Evolutionary conservation across 2,797 vertebrate species (phyloP).

Genomic region (Hozukius guyotensis): DNA sequence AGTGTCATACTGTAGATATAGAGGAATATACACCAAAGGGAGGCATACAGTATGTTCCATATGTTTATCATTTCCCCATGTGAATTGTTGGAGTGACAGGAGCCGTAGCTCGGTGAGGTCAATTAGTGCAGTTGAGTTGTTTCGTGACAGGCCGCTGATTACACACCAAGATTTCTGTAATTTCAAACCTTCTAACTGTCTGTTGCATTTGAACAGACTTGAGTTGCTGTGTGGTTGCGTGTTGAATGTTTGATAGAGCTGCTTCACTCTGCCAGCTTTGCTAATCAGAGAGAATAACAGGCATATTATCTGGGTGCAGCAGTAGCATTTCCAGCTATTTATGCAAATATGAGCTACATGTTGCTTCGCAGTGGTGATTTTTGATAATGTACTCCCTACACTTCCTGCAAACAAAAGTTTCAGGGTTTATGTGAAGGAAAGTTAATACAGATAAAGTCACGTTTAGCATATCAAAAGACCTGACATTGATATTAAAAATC

Average conservation of each 20-base stretch:
- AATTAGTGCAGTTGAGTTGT: slow-evolving; percentile 49
- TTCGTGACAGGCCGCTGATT: slow-evolving; percentile 45
- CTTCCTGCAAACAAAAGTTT: slow-evolving; percentile 4
- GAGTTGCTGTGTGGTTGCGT: background rate
- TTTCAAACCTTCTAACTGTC: slow-evolving; percentile 24
- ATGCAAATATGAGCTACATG: slow-evolving; percentile 41
- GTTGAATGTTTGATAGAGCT: slow-evolving; percentile 27
- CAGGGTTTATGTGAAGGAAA: background rate
- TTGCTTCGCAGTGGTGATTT: slow-evolving; percentile 24
- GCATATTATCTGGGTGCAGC: slow-evolving; percentile 16
- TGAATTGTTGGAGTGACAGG: slow-evolving; percentile 20
- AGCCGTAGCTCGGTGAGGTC: slow-evolving; percentile 30
- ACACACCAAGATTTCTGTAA: slow-evolving; percentile 24
- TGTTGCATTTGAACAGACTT: slow-evolving; percentile 20
- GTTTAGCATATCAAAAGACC: background rate
- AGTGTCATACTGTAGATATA: background rate
- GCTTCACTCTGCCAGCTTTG: slow-evolving; percentile 45
- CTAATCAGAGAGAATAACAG: slow-evolving; percentile 48
- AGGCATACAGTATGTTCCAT: background rate
- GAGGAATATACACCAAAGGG: background rate
- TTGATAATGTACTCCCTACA: background rate
- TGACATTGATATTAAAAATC: background rate
- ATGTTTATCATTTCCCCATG: slow-evolving; percentile 20
- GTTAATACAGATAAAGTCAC: background rate
- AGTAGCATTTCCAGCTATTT: slow-evolving; percentile 30